Percentiles rank a stretch among this genome's conserved stretches.
Evolutionary conservation across 2,113 vertebrate genomes (phyloP).

Genomic region (Dasyurus viverrinus): DNA sequence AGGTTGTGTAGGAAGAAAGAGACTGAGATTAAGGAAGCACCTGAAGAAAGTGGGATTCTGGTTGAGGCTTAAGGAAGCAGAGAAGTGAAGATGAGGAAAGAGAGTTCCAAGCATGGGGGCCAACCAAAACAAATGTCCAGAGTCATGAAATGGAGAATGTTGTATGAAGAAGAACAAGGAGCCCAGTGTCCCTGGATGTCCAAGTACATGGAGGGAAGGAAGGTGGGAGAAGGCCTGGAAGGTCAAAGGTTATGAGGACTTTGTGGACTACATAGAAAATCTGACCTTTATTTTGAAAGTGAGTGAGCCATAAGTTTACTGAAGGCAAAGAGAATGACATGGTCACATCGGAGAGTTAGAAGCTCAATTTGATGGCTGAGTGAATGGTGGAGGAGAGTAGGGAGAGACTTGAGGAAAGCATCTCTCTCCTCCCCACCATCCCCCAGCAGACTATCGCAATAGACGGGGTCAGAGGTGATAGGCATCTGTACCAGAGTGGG

Average conservation of each 20-base stretch:
- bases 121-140: not conserved
- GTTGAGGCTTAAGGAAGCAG: not conserved
- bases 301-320: not conserved
- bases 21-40: not conserved
- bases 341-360: not conserved
- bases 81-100: not conserved
- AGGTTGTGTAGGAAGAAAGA: not conserved
- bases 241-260: not conserved
- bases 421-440: not conserved
- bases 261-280: not conserved
- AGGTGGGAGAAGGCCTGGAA: not conserved
- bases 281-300: not conserved
- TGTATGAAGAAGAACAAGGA: not conserved
- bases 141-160: not conserved
- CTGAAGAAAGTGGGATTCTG: too few relatives aligned
- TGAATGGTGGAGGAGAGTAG: not conserved
- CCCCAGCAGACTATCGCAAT: not conserved
- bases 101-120: not conserved
- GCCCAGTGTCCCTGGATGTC: not conserved
- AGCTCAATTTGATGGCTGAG: not conserved
- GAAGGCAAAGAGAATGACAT: not conserved
- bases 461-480: constrained; percentile 7
- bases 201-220: not conserved
- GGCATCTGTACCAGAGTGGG: constrained; percentile 1
- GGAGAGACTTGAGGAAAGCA: not conserved